Evolutionary conservation across 2,797 vertebrate genomes (phyloP).

Genomic region (Sebastes flavidus): DNA sequence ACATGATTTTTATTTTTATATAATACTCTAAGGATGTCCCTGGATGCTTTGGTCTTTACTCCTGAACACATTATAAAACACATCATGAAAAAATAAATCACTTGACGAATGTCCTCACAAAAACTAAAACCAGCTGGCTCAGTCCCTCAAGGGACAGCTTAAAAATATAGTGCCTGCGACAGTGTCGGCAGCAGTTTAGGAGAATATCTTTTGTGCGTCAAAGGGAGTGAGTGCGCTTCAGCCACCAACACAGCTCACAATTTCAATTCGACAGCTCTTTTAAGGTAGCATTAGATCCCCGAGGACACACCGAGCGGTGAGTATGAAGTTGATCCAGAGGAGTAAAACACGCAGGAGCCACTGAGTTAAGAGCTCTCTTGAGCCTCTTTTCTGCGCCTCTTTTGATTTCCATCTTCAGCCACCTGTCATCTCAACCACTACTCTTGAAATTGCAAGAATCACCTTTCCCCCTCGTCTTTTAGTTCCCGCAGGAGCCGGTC

Average conservation of each 20-base stretch:
- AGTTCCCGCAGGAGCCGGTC: slow-evolving; percentile 27
- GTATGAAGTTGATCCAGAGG: slow-evolving; percentile 34
- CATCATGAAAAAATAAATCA: slow-evolving; percentile 32
- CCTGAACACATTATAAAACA: slow-evolving; percentile 31
- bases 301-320: slow-evolving; percentile 5
- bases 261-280: slow-evolving; percentile 7
- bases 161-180: slow-evolving; percentile 12
- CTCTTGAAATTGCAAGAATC: slow-evolving; percentile 39
- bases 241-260: neutral
- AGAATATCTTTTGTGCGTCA: slow-evolving; percentile 17
- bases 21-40: slow-evolving; percentile 20
- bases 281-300: slow-evolving; percentile 20
- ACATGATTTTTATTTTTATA: slow-evolving; percentile 46
- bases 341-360: slow-evolving; percentile 2
- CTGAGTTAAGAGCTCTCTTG: slow-evolving; percentile 41
- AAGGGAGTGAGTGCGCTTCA: neutral
- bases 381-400: slow-evolving; percentile 31
- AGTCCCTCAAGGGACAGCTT: slow-evolving; percentile 18
- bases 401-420: slow-evolving; percentile 36
- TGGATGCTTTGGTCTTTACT: slow-evolving; percentile 31
- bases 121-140: slow-evolving; percentile 27
- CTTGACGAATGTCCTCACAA: slow-evolving; percentile 19
- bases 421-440: slow-evolving; percentile 36
- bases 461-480: slow-evolving; percentile 19
- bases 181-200: slow-evolving; percentile 7